phyloP scores from a whole-genome alignment of 2,113 vertebrate genomes.

The Lota lota region DNA sequence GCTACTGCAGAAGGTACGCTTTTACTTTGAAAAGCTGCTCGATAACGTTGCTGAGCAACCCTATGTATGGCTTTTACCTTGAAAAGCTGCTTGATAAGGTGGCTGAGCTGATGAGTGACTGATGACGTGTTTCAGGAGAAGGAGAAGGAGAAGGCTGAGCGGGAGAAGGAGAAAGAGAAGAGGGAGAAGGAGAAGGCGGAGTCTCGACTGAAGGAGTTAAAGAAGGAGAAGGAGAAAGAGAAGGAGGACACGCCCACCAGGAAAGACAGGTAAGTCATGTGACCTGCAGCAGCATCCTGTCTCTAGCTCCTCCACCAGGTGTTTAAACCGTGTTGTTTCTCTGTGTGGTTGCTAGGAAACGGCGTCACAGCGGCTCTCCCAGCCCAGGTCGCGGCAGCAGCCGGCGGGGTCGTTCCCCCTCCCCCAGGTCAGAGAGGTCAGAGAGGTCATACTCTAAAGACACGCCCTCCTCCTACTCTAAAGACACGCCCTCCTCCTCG shows the following conservation, averaged over 20 bases:
- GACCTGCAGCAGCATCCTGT: background rate
- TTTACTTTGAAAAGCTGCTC: background rate
- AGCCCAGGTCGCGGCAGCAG: slow-evolving; percentile 88
- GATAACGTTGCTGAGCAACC: no score
- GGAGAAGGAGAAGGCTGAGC: slow-evolving; percentile 90
- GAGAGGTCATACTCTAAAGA: slow-evolving; percentile 91
- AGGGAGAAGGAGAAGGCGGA: slow-evolving; percentile 86
- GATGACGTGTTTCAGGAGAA: slow-evolving; percentile 82
- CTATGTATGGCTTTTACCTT: no score
- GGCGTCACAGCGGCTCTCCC: slow-evolving; percentile 87
- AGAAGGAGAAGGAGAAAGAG: slow-evolving; percentile 78
- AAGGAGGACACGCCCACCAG: slow-evolving; percentile 92
- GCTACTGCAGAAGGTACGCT: slow-evolving; percentile 87
- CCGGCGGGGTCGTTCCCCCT: slow-evolving; percentile 86
- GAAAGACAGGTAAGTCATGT: slow-evolving; percentile 85
- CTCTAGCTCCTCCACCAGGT: background rate
- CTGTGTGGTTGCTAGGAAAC: slow-evolving; percentile 77
- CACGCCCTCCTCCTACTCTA: slow-evolving; percentile 35
- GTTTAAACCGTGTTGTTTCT: slow-evolving; percentile 17
- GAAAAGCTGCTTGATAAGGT: no score
- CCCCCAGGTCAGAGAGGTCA: slow-evolving; percentile 86
- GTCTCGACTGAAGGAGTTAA: slow-evolving; percentile 82
- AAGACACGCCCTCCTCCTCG: slow-evolving; percentile 21
- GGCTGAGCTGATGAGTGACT: background rate
- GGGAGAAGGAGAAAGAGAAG: slow-evolving; percentile 91